Evolutionary conservation across 2,113 vertebrate species (phyloP).

Genomic region (Pteropus alecto): DNA sequence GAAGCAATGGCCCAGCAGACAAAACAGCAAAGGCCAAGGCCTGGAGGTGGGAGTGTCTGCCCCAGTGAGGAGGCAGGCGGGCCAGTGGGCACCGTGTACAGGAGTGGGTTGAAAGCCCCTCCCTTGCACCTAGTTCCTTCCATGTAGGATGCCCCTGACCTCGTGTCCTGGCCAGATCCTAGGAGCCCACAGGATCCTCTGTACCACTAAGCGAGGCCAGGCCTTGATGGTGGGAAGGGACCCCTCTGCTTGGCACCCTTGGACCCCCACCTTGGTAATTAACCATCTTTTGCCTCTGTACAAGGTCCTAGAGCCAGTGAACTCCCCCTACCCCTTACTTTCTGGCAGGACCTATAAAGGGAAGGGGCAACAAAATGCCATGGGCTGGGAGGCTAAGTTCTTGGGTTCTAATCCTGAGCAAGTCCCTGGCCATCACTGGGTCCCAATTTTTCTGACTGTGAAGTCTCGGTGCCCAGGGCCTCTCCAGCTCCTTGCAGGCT

Average conservation of each 20-base stretch:
- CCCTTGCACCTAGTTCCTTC: background rate
- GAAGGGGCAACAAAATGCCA: background rate
- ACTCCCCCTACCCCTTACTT: background rate
- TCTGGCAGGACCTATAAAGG: background rate
- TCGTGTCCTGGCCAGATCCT: background rate
- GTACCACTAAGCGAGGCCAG: background rate
- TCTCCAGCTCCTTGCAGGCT: background rate
- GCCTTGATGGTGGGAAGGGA: background rate
- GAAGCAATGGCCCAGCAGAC: slow-evolving; percentile 27
- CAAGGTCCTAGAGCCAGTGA: background rate
- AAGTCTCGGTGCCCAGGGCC: background rate
- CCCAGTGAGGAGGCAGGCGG: background rate
- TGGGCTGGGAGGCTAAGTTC: background rate
- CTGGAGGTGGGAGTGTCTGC: slow-evolving; percentile 51
- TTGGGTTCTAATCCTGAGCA: background rate
- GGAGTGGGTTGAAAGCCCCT: slow-evolving; percentile 22
- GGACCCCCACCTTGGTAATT: background rate
- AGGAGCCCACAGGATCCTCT: background rate
- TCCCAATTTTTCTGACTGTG: background rate
- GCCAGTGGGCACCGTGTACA: background rate
- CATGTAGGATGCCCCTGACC: background rate
- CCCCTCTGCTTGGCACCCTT: background rate
- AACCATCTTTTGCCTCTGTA: background rate
- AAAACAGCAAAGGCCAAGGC: background rate
- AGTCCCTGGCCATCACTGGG: background rate